Evolutionary conservation across 2,888 invertebrate genomes (phyloP), one percentile per base, ranked within the genome.

Genomic region (Eupithecia exiguata): DNA sequence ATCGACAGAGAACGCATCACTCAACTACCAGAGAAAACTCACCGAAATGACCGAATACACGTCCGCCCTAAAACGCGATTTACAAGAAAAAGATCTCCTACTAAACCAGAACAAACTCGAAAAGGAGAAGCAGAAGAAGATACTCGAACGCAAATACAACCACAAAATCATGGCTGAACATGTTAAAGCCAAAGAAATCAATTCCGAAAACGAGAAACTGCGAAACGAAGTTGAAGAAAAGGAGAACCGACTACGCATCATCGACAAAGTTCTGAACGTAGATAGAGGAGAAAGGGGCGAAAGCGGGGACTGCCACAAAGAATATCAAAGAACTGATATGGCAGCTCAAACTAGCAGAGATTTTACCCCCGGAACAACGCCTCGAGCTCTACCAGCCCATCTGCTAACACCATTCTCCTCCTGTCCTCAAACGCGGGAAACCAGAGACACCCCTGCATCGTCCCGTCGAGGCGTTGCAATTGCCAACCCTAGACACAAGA

Each of bases 151-250:
- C 66, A 96, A 96, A 86, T 95, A 95, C 78, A 95, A 95, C 76
- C 91, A 95, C 14, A 96, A 96, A 84, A 95, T 97, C 38, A 97
- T 96, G 0, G 95, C 95, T 1, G 97, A 97, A 87, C 96, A 96
- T 75, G 97, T 97, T 79, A 97, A 96, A 86, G 96, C 95, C 30
- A 96, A 96, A 68, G 97, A 97, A 87, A 93, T 97, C 25, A 85
- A 90, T 49, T 82, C 81, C 0, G 93, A 94, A 70, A 92, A 91
- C 36, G 92, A 93, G 68, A 83, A 89, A 70, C 81, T 93, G 16
- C 85, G 83, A 35, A 91, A 90, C 76, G 92, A 87, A 1, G 87
- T 89, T 0, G 93, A 93, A 74, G 94, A 94, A 67, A 94, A 94
- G 69, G 93, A 94, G 58, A 94, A 94, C 74, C 83, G 92, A n/a